Evolutionary conservation across 2,888 invertebrate genomes (phyloP), one percentile per base, ranked within the genome.

Genomic region (Aporophyla nigra): DNA sequence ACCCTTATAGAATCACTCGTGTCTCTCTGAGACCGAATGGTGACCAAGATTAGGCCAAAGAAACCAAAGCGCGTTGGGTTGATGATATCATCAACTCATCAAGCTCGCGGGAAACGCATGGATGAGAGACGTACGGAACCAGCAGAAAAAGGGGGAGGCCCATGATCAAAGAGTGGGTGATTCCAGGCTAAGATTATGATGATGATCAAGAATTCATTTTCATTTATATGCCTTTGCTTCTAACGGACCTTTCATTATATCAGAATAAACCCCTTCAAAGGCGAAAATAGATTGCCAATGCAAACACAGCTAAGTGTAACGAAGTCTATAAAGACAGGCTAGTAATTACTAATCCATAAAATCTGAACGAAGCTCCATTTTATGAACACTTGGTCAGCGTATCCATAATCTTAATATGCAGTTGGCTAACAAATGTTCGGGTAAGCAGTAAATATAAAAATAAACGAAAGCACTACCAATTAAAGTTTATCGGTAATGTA

Each of bases 401-500:
- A 71, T 54, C 51, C 69, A 76, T 76, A 62, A 82, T 71, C 71
- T 80, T 85, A 78, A 85, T 74, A 62, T 73, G 59, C 75, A 43
- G 59, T 79, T 58, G 40, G 68, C 71, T 66, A 56, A 61, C 72
- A 59, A 71, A 83, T 70, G 79, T 72, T 59, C 66, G 56, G 40
- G 24, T 33, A 58, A 61, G 71, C 80, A 68, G 75, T 78, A 58
- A 67, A 72, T 76, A 71, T 83, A 82, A 78, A 81, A 86, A 74
- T 81, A 77, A 78, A 80, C 58, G 77, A 65, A 70, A 61, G n/a
- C 53, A 33, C 40, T 61, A 33, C 68, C 65, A 79, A 86, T 84
- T 82, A 78, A 82, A 75, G 63, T 82, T 87, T 80, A 84, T 86
- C 78, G 69, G 54, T 62, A 61, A 74, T 63, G 65, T 76, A 63